These are phyloP conservation scores for Glaucopsyche alexis DNA, from an alignment of 2,888 invertebrate genomes.

Conservation along the genomic window DNA sequence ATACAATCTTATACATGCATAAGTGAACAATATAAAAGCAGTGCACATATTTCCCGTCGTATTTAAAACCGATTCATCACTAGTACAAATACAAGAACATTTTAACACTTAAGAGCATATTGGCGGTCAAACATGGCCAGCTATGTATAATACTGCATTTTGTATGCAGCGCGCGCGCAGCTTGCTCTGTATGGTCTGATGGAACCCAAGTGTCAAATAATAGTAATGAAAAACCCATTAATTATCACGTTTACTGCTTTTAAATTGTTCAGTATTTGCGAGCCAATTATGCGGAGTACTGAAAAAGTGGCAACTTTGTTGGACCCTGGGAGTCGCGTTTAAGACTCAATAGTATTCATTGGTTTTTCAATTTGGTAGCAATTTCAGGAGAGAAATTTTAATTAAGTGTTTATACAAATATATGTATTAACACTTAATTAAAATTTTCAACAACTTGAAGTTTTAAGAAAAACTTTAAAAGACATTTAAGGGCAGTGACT, in stretches of 20 bases:
- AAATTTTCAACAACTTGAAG: no score
- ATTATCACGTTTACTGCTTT: slow-evolving; percentile 43
- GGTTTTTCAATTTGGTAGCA: not conserved
- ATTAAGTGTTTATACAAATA: no score
- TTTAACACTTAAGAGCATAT: slow-evolving; percentile 32
- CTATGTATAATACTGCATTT: slow-evolving; percentile 36
- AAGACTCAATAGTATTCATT: not conserved
- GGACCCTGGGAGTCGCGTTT: not conserved
- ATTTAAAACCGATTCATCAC: slow-evolving; percentile 27
- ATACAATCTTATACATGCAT: not conserved
- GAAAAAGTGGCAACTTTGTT: slow-evolving; percentile 26
- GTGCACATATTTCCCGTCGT: slow-evolving; percentile 4
- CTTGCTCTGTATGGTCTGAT: slow-evolving; percentile 35
- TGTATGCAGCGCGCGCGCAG: slow-evolving; percentile 46
- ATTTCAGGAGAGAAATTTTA: no score
- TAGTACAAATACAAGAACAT: slow-evolving; percentile 32
- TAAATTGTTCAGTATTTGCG: slow-evolving; percentile 36
- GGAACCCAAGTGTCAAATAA: slow-evolving; percentile 45
- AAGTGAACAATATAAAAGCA: slow-evolving; percentile 4
- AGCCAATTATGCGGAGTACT: slow-evolving; percentile 23
- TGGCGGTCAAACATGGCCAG: slow-evolving; percentile 30
- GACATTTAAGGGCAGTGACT: no score
- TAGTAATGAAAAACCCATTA: slow-evolving; percentile 46
- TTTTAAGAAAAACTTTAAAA: no score
- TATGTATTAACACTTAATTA: no score